Percentiles rank a stretch among this genome's conserved stretches.
Evolutionary conservation across 2,888 invertebrate species (phyloP).

Genomic region (Drosophila setosimentum): DNA sequence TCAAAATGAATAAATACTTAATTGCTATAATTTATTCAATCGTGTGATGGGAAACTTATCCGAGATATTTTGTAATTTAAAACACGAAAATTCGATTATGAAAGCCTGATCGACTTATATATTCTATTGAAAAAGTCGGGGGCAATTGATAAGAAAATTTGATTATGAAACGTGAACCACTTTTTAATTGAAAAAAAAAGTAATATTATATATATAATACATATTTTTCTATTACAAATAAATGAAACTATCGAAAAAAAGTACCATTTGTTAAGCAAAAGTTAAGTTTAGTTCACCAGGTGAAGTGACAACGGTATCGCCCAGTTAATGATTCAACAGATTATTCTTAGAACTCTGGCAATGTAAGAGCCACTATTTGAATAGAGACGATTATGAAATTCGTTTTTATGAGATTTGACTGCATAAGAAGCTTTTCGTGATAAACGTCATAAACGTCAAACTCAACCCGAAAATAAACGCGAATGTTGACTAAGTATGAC

Average conservation of each 20-base stretch:
- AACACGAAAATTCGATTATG: background rate
- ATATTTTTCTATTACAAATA: background rate
- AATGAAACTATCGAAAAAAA: background rate
- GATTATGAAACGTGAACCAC: background rate
- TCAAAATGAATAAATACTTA: conserved; percentile 4
- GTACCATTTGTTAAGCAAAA: background rate
- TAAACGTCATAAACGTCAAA: conserved; percentile 14
- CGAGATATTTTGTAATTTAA: background rate
- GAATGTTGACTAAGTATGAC: conserved; percentile 2
- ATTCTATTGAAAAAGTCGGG: background rate
- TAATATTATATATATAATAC: background rate
- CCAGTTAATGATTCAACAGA: background rate
- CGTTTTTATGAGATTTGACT: background rate
- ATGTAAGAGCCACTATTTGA: conserved; percentile 1
- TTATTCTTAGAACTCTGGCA: background rate
- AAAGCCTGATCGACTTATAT: background rate
- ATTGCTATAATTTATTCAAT: background rate
- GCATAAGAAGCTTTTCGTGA: conserved; percentile 1
- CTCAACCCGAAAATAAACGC: background rate
- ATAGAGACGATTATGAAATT: background rate
- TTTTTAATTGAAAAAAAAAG: background rate
- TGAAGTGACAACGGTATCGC: background rate
- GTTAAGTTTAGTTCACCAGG: background rate
- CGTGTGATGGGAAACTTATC: background rate
- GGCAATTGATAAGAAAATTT: background rate